Percentiles rank a stretch among this genome's conserved stretches.
Evolutionary conservation across 2,113 vertebrate species (phyloP).

Genomic region (Oncorhynchus keta): DNA sequence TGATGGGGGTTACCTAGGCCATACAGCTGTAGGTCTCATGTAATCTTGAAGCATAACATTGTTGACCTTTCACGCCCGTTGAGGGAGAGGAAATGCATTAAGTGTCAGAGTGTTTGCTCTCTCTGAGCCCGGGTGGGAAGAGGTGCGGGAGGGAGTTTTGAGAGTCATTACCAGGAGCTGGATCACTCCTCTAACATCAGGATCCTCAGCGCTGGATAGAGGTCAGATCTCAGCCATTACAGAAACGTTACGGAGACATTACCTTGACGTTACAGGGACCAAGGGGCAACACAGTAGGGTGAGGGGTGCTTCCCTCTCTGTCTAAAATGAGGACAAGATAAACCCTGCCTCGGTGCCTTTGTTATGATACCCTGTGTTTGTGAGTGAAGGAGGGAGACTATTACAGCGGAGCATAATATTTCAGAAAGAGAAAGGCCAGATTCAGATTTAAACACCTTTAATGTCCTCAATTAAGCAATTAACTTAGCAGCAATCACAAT

Average conservation of each 20-base stretch:
- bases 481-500: too few species aligned
- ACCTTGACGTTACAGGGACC: too few species aligned
- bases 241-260: too few species aligned
- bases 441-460: too few species aligned
- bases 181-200: too few species aligned
- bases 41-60: slow-evolving; percentile 29
- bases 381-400: not conserved
- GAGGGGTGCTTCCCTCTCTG: not conserved
- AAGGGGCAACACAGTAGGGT: not conserved
- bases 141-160: too few species aligned
- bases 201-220: not conserved
- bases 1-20: not conserved
- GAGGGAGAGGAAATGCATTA: slow-evolving; percentile 23
- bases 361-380: not conserved
- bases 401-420: not conserved
- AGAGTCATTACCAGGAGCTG: too few species aligned
- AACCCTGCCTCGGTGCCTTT: not conserved
- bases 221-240: not conserved
- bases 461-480: too few species aligned
- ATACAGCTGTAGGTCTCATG: not conserved
- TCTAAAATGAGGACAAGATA: not conserved
- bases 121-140: slow-evolving; percentile 12
- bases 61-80: slow-evolving; percentile 34
- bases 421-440: not conserved
- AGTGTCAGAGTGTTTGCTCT: slow-evolving; percentile 8